Evolutionary conservation across 1,140 invertebrate genomes (phyloP).

Genomic region (Panagrolaimus sp.): DNA sequence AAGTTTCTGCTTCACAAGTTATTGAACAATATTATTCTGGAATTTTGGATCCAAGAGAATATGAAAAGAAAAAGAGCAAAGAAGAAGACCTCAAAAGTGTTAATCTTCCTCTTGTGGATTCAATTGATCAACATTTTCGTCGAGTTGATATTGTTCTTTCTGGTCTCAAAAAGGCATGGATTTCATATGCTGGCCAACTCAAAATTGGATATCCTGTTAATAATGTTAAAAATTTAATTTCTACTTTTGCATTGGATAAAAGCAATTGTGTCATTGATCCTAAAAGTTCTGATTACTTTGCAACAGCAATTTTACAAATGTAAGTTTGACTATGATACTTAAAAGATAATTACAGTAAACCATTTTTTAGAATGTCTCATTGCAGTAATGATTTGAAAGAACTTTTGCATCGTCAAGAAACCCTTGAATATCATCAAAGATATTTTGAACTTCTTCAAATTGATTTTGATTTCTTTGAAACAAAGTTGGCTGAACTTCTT

Average conservation of each 20-base stretch:
- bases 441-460: too few species aligned
- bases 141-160: background rate
- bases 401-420: too few species aligned
- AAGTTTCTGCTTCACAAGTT: too few species aligned
- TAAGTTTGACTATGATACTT: background rate
- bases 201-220: background rate
- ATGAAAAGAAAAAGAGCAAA: background rate
- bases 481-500: too few species aligned
- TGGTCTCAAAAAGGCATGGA: constrained; percentile 5
- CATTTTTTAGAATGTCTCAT: too few species aligned
- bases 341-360: too few species aligned
- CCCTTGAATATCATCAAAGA: too few species aligned
- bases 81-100: background rate
- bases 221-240: background rate
- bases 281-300: background rate
- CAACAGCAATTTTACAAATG: background rate
- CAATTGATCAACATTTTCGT: background rate
- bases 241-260: background rate
- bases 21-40: background rate
- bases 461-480: too few species aligned
- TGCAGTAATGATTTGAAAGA: too few species aligned
- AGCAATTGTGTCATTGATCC: background rate
- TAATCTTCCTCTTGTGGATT: background rate
- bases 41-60: background rate
- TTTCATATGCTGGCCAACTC: background rate